phyloP scores from a whole-genome alignment of 2,797 vertebrate genomes.

The Enoplosus armatus region DNA sequence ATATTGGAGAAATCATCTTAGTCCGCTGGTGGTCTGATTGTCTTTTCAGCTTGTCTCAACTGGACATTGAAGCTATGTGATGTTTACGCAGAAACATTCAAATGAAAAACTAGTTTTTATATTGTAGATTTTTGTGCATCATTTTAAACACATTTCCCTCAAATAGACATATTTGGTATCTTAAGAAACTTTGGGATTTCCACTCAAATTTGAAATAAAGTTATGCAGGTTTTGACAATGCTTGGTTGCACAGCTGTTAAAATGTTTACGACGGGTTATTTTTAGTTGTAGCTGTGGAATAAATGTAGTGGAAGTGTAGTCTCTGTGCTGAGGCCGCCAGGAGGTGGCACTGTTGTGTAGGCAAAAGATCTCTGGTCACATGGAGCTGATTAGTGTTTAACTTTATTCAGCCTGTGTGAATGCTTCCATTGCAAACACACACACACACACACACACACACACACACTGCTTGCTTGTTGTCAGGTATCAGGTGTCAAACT shows the following conservation, averaged over 20 bases:
- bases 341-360: constrained; percentile 58
- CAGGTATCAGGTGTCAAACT: constrained; percentile 62
- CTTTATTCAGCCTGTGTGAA: constrained; percentile 5
- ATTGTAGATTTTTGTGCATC: background rate
- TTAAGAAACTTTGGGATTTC: background rate
- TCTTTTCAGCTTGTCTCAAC: too few species aligned
- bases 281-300: too few species aligned
- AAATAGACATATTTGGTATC: background rate
- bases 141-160: background rate
- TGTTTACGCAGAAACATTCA: too few species aligned
- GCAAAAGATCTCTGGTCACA: constrained; percentile 2
- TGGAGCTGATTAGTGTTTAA: constrained; percentile 8
- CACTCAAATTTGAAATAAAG: background rate
- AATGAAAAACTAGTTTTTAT: too few species aligned
- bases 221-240: background rate
- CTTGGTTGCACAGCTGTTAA: too few species aligned
- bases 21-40: too few species aligned
- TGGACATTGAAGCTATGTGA: too few species aligned
- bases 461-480: constrained; percentile 47
- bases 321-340: constrained; percentile 26
- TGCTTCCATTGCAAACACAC: background rate
- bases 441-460: constrained; percentile 15
- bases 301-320: too few species aligned
- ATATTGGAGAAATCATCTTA: too few species aligned
- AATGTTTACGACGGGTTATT: background rate